phyloP scores from a whole-genome alignment of 2,888 invertebrate species.

The Steromphala cineraria region DNA sequence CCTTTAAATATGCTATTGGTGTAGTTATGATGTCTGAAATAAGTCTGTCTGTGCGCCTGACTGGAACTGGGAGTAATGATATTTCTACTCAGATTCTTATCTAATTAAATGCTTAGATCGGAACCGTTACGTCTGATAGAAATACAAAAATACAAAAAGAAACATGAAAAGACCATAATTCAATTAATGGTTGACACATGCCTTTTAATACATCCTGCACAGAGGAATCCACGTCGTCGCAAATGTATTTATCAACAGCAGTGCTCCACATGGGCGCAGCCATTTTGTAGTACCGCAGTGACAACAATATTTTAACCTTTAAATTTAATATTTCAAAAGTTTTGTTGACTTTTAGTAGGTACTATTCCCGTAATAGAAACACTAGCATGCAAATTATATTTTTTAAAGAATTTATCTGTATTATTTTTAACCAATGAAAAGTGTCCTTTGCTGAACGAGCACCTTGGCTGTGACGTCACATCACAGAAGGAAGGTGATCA shows the following conservation, averaged over 20 bases:
- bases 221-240: slow-evolving; percentile 41
- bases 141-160: too few species aligned
- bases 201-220: neutral
- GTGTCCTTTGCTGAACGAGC: neutral
- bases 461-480: slow-evolving; percentile 31
- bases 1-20: too few species aligned
- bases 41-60: too few species aligned
- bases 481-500: slow-evolving; percentile 14
- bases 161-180: too few species aligned
- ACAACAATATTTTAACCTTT: neutral
- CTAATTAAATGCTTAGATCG: too few species aligned
- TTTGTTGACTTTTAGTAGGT: neutral
- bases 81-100: too few species aligned
- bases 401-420: neutral
- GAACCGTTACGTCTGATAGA: too few species aligned
- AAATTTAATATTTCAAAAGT: neutral
- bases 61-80: too few species aligned
- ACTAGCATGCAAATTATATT: neutral
- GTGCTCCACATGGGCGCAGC: slow-evolving; percentile 54
- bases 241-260: slow-evolving; percentile 45
- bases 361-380: neutral
- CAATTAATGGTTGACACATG: too few species aligned
- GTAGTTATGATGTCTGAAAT: too few species aligned
- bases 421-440: slow-evolving; percentile 18
- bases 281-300: slow-evolving; percentile 45